Percentiles rank a stretch among this genome's conserved stretches.
phyloP scores from a whole-genome alignment of 2,113 vertebrate genomes.

The Turdus rufiventris region DNA sequence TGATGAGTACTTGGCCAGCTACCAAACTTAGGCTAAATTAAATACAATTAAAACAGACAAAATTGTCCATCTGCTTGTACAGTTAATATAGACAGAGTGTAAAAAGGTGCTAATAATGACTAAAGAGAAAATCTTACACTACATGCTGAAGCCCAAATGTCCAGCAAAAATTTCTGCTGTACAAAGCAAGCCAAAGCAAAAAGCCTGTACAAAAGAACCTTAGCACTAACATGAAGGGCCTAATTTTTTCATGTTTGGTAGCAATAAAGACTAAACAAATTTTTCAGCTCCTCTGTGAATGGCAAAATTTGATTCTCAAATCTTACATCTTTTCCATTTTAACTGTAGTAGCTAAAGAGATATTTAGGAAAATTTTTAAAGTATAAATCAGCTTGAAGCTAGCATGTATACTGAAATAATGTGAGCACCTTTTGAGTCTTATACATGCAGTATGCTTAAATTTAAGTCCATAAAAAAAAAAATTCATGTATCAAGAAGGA shows the following conservation, averaged over 20 bases:
- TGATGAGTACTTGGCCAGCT: slow-evolving; percentile 64
- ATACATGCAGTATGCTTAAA: background rate
- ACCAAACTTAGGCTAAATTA: slow-evolving; percentile 38
- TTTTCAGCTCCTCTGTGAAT: background rate
- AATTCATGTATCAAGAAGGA: background rate
- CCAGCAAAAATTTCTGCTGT: background rate
- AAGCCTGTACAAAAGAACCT: background rate
- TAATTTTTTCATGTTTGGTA: background rate
- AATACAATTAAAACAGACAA: slow-evolving; percentile 48
- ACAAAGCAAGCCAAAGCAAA: background rate
- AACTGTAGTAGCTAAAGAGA: background rate
- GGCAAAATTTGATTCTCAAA: background rate
- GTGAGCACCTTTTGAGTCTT: background rate
- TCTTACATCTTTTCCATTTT: background rate
- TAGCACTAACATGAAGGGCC: background rate
- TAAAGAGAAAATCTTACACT: background rate
- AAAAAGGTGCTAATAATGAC: slow-evolving; percentile 31
- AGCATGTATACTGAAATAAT: background rate
- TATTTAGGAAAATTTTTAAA: background rate
- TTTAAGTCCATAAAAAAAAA: background rate
- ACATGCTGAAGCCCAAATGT: background rate
- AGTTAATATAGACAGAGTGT: background rate
- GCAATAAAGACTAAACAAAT: background rate
- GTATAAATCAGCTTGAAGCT: background rate
- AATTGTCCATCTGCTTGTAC: slow-evolving; percentile 57